These are phyloP conservation scores for Anabas testudineus DNA, from an alignment of 2,797 vertebrate genomes.

Conservation along the genomic window DNA sequence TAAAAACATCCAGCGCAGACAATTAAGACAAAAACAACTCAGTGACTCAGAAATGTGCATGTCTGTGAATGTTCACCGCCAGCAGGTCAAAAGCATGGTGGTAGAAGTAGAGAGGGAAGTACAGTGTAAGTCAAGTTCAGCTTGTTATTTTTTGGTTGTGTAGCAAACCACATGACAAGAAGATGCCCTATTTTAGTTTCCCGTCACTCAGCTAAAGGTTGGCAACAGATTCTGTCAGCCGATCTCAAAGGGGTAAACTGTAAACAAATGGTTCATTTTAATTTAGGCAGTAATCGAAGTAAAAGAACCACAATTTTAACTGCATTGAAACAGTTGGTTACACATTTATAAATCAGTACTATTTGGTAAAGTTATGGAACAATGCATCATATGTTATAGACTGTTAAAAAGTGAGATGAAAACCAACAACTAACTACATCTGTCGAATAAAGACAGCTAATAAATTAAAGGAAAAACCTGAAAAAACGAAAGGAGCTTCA, in stretches of 20 bases:
- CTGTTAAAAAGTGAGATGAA: too few relatives aligned
- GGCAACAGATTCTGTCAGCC: conserved; percentile 35
- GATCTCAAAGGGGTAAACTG: conserved; percentile 22
- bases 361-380: too few relatives aligned
- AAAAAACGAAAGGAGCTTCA: too few relatives aligned
- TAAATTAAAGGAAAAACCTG: too few relatives aligned
- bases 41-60: conserved; percentile 44
- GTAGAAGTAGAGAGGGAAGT: conserved; percentile 60
- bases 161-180: conserved; percentile 70
- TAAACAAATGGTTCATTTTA: conserved; percentile 7
- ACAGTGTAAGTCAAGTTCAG: conserved; percentile 31
- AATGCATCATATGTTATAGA: too few relatives aligned
- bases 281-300: not conserved
- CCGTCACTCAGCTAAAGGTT: conserved; percentile 50
- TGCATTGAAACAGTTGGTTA: not conserved
- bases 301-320: not conserved
- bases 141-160: conserved; percentile 55
- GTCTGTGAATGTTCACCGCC: conserved; percentile 14
- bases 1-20: conserved; percentile 8
- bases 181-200: conserved; percentile 74
- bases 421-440: too few relatives aligned
- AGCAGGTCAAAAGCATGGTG: conserved; percentile 22
- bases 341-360: too few relatives aligned
- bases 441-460: too few relatives aligned
- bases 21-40: conserved; percentile 11